Evolutionary conservation across 1,140 invertebrate genomes (phyloP).

Genomic region (Harpegnathos saltator): DNA sequence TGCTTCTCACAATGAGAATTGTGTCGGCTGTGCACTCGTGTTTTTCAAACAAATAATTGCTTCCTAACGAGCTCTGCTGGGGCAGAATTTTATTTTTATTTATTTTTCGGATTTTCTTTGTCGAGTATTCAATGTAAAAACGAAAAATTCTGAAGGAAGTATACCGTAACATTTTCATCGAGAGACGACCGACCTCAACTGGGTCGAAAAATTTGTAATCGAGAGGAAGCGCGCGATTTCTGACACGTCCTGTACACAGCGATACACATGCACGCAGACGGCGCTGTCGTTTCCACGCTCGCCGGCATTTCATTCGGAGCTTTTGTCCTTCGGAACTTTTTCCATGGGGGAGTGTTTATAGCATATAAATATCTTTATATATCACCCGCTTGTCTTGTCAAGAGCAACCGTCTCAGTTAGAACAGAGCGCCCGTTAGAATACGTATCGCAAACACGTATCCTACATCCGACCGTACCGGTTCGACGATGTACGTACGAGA

Average conservation of each 20-base stretch:
- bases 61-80: too few species aligned
- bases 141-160: not conserved
- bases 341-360: not conserved
- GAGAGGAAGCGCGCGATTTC: not conserved
- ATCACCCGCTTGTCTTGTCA: conserved; percentile 33
- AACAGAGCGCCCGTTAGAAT: conserved; percentile 35
- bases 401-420: conserved; percentile 30
- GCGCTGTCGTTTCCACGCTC: conserved; percentile 14
- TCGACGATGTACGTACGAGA: not conserved
- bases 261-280: not conserved
- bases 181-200: not conserved
- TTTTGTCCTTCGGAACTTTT: conserved; percentile 32
- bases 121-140: not conserved
- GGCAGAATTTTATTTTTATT: too few species aligned
- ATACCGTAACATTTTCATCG: not conserved
- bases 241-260: not conserved
- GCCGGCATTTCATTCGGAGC: not conserved
- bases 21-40: too few species aligned
- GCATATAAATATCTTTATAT: conserved; percentile 52
- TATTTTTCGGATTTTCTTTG: not conserved
- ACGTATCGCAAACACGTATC: not conserved
- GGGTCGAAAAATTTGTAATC: not conserved
- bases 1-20: too few species aligned
- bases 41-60: too few species aligned
- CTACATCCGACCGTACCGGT: too few species aligned